Percentiles rank a stretch among this genome's conserved stretches.
Evolutionary conservation across 2,797 vertebrate species (phyloP).

Genomic region (Glyptemys insculpta): DNA sequence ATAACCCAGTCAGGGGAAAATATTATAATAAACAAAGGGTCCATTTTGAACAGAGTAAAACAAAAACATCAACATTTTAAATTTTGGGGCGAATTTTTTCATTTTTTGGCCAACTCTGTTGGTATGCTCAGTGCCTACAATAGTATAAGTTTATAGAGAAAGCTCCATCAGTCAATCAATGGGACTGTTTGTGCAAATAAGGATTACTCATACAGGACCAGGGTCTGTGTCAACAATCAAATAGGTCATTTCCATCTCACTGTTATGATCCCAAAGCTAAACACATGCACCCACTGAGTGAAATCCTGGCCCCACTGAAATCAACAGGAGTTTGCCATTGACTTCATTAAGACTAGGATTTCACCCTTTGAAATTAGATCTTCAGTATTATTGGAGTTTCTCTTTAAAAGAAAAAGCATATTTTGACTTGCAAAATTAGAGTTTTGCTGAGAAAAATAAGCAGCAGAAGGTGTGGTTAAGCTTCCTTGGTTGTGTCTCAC

Average conservation of each 20-base stretch:
- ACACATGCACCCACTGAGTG: background rate
- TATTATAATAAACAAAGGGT: background rate
- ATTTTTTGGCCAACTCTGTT: background rate
- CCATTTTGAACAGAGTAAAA: background rate
- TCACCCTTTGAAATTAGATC: background rate
- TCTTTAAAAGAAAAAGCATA: background rate
- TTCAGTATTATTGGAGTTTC: background rate
- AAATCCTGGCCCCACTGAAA: background rate
- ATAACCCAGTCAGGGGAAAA: background rate
- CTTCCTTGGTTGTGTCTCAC: background rate
- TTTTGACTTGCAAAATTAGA: background rate
- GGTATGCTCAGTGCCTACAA: fast-evolving
- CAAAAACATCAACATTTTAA: background rate
- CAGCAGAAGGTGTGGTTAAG: background rate
- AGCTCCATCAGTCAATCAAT: background rate
- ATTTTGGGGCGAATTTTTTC: background rate
- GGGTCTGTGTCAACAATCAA: background rate
- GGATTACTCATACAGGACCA: background rate
- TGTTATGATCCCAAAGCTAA: background rate
- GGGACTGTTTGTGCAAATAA: background rate
- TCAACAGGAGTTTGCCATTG: background rate
- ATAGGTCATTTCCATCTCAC: background rate
- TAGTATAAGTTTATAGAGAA: background rate
- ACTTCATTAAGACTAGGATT: background rate
- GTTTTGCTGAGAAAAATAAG: background rate